Conservation (phyloP, 1,140 invertebrate genomes). For the Batillaria attramentaria region DNA sequence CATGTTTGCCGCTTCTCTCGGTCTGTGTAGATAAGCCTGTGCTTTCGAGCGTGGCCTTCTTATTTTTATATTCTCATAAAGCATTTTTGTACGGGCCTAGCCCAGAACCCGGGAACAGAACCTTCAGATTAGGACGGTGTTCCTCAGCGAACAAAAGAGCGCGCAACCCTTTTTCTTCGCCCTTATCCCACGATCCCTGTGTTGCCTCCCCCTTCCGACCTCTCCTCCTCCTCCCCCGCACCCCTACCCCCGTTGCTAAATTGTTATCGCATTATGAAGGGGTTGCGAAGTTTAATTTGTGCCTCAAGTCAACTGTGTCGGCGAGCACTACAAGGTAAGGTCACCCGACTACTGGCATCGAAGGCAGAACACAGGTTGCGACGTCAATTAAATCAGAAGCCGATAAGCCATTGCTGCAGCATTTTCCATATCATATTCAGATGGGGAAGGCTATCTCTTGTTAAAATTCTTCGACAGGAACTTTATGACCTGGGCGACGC, state of each 20-base stretch:
- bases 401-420: neutral
- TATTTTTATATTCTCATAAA: conserved; percentile 6
- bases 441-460: conserved; percentile 22
- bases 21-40: neutral
- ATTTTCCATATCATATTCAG: neutral
- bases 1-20: conserved; percentile 7
- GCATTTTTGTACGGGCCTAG: conserved; percentile 1
- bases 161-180: neutral
- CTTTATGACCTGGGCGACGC: neutral
- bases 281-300: neutral
- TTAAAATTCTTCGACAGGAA: conserved; percentile 21
- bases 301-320: neutral
- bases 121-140: too few species aligned
- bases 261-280: neutral
- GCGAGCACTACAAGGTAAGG: neutral
- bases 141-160: conserved; percentile 18
- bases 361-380: neutral
- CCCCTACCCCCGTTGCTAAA: too few species aligned
- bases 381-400: neutral
- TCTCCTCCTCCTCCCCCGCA: neutral
- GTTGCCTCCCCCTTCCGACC: neutral
- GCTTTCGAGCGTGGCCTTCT: neutral
- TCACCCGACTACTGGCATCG: neutral
- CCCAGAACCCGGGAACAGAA: too few species aligned
- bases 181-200: neutral